Base-by-base conservation (phyloP, 2,113 vertebrate species). In the Urocolius indicus region DNA sequence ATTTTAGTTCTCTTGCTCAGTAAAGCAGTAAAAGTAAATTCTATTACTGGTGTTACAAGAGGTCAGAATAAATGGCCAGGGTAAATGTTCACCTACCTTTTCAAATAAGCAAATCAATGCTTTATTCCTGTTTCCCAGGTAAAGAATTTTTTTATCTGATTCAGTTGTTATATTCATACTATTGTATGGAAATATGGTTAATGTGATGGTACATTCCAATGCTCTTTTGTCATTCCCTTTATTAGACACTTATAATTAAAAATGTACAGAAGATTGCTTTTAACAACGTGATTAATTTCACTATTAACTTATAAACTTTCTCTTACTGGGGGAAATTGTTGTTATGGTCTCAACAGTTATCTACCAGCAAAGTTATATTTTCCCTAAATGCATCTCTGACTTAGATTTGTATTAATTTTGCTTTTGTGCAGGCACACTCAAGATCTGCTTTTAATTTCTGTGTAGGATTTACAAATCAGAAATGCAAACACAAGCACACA, bases 391-490 rank as follows among this genome's bases (percentile, higher is more conserved):
- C 58, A 23, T 87, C 89, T 96, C 76, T 93, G 80, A 72, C 75
- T 89, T 24, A 85, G 62, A 66, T 89, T 86, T 94, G 81, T 71
- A 30, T 91, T 90, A 58, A 89, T 93, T 94, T 89, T 92, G 68
- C 20, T 16, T 91, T 96, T 93, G 79, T 85, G 41, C 92, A 90
- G 96, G 65, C 69, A 90, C 65, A 84, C 58, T 82, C 72, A 79
- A 95, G 86, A 73, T 93, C 96, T 98, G 96, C 54, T 87, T 96
- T 93, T 97, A 96, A 96, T 98, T 95, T 95, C 72, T 43, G 65
- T 59, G 5, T 43, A 48, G 69, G 76, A 87, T 94, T 92, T 93
- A 59, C 87, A 79, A 90, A 93, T 95, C 90, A 84, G 80, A 96
- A 97, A 93, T 51, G 72, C 55, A 92, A 95, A 90, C 84, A 89